Percentiles rank a stretch among this genome's conserved stretches.
Evolutionary conservation across 2,888 invertebrate genomes (phyloP).

Genomic region (Serrognathus titanus): DNA sequence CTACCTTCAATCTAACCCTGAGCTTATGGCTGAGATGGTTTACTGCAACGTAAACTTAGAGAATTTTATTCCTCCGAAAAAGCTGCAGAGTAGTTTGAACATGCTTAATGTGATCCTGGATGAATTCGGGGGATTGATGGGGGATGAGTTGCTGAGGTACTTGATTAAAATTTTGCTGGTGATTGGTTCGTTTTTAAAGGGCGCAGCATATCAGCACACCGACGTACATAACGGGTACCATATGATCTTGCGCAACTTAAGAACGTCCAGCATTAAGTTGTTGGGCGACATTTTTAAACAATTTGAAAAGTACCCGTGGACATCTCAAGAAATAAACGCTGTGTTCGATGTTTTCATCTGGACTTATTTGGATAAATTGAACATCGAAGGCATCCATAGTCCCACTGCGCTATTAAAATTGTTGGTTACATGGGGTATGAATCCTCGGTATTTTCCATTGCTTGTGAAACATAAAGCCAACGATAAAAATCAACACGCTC

Average conservation of each 20-base stretch:
- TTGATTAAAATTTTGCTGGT: conserved; percentile 71
- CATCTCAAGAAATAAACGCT: conserved; percentile 64
- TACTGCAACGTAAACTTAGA: conserved; percentile 54
- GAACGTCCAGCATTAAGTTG: conserved; percentile 60
- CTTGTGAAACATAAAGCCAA: conserved; percentile 59
- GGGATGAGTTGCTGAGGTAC: conserved; percentile 61
- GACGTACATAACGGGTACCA: conserved; percentile 63
- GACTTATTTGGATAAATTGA: conserved; percentile 73
- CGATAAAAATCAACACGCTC: conserved; percentile 52
- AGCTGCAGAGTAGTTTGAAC: conserved; percentile 73
- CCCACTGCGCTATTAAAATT: conserved; percentile 80
- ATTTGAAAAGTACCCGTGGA: conserved; percentile 76
- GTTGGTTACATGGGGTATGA: conserved; percentile 75
- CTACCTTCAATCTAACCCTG: conserved; percentile 52
- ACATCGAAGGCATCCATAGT: conserved; percentile 76
- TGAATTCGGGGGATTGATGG: conserved; percentile 78
- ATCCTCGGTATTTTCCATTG: conserved; percentile 72
- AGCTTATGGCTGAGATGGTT: conserved; percentile 52
- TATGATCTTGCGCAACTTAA: conserved; percentile 62
- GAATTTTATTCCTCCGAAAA: conserved; percentile 62
- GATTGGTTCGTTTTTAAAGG: conserved; percentile 63
- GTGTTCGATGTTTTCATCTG: conserved; percentile 77
- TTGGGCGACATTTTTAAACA: conserved; percentile 73
- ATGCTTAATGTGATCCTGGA: conserved; percentile 72
- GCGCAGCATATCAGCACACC: conserved; percentile 56